Conservation (phyloP, 2,113 vertebrate genomes). For the Ailuropoda melanoleuca region DNA sequence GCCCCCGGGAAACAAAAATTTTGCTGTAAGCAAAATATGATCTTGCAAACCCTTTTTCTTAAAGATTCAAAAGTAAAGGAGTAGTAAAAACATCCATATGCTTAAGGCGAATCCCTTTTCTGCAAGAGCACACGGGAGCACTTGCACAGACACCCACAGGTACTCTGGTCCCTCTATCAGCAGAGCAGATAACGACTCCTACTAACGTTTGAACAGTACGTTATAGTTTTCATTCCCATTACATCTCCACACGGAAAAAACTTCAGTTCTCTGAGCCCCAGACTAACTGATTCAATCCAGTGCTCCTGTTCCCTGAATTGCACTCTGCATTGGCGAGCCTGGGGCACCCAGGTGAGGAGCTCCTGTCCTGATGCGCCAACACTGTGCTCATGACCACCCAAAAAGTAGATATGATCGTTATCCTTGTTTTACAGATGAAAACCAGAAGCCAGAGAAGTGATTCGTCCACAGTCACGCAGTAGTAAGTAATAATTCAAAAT, state of each 20-base stretch:
- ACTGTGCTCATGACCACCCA: not conserved
- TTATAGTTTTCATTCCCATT: not conserved
- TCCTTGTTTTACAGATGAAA: not conserved
- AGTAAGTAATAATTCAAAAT: not conserved
- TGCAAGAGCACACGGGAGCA: not conserved
- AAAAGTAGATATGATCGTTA: not conserved
- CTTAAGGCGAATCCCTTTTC: not conserved
- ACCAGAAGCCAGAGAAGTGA: not conserved
- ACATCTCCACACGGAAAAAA: not conserved
- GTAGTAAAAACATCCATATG: not conserved
- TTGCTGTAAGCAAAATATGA: not conserved
- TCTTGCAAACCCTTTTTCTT: conserved; percentile 23
- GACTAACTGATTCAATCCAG: not conserved
- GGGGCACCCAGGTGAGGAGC: not conserved
- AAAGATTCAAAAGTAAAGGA: not conserved
- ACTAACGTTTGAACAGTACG: not conserved
- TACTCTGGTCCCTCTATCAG: not conserved
- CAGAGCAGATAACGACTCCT: not conserved
- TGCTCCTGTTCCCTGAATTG: not conserved
- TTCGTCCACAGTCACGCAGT: not conserved
- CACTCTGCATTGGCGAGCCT: not conserved
- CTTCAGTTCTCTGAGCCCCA: not conserved
- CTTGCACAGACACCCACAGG: not conserved
- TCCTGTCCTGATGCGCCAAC: not conserved
- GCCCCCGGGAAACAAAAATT: not conserved